Evolutionary conservation across 1,140 invertebrate species (phyloP).

Genomic region (Ostrea edulis): DNA sequence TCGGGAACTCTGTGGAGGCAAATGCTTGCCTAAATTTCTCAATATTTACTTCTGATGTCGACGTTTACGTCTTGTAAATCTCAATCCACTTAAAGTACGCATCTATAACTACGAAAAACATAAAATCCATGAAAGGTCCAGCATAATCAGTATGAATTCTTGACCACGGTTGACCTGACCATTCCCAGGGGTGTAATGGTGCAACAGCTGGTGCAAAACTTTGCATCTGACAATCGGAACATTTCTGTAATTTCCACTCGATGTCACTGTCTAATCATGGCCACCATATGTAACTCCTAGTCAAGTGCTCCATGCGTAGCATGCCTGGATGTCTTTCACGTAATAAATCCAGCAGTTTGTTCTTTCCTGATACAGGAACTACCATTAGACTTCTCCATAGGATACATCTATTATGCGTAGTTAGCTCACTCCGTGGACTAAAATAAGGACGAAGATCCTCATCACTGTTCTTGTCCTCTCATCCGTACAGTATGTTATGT

Average conservation of each 20-base stretch:
- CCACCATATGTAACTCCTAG: constrained; percentile 82
- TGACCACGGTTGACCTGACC: constrained; percentile 72
- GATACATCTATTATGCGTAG: constrained; percentile 40
- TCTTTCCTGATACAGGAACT: constrained; percentile 77
- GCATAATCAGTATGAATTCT: constrained; percentile 78
- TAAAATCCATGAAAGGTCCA: constrained; percentile 75
- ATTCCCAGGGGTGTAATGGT: constrained; percentile 72
- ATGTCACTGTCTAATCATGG: constrained; percentile 79
- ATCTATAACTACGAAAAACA: constrained; percentile 80
- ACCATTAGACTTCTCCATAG: too few species aligned
- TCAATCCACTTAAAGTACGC: constrained; percentile 80
- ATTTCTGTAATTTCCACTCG: constrained; percentile 75
- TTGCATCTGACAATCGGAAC: constrained; percentile 76
- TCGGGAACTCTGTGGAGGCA: neutral
- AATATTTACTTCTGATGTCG: constrained; percentile 50
- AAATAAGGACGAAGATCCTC: neutral
- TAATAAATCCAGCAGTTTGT: constrained; percentile 81
- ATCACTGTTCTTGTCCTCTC: neutral
- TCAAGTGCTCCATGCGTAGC: constrained; percentile 81
- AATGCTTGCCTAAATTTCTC: constrained; percentile 1
- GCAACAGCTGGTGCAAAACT: constrained; percentile 58
- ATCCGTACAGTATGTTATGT: constrained; percentile 19
- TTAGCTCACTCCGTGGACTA: neutral
- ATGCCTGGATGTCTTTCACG: constrained; percentile 82
- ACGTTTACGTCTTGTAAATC: constrained; percentile 69